phyloP scores from a whole-genome alignment of 2,888 invertebrate species.

The Malacosoma neustria region DNA sequence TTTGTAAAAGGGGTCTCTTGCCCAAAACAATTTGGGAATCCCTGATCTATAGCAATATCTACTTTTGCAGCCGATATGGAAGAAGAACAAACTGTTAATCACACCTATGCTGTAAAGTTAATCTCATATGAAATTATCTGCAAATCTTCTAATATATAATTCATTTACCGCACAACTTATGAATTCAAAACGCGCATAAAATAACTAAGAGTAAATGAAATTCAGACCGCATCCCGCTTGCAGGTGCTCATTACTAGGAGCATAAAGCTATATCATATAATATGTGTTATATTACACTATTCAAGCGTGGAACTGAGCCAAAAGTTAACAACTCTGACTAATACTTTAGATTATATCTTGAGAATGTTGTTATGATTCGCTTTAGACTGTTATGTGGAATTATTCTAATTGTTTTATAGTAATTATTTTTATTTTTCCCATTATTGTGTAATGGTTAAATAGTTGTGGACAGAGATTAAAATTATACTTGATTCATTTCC shows the following conservation, averaged over 20 bases:
- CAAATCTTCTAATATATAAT: not conserved
- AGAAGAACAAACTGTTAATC: too few relatives aligned
- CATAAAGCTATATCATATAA: slow-evolving; percentile 7
- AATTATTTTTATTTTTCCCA: too few relatives aligned
- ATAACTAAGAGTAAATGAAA: slow-evolving; percentile 10
- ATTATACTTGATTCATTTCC: too few relatives aligned
- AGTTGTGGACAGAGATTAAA: too few relatives aligned
- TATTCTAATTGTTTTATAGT: too few relatives aligned
- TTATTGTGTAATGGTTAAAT: too few relatives aligned
- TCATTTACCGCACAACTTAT: not conserved
- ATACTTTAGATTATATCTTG: not conserved
- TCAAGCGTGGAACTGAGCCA: slow-evolving; percentile 14
- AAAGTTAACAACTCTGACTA: slow-evolving; percentile 8
- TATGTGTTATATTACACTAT: not conserved
- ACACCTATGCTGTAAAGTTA: too few relatives aligned
- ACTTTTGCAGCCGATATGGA: too few relatives aligned
- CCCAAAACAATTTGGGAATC: too few relatives aligned
- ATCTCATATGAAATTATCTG: too few relatives aligned
- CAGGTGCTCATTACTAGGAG: slow-evolving; percentile 13
- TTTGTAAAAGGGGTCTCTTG: too few relatives aligned
- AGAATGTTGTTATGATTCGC: not conserved
- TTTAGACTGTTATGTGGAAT: not conserved
- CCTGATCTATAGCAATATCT: too few relatives aligned
- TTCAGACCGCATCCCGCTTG: slow-evolving; percentile 12
- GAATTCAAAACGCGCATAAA: not conserved